Percentiles rank a stretch among this genome's conserved stretches.
Conservation (phyloP, 2,888 invertebrate genomes). For the Stenoptilia bipunctidactyla region DNA sequence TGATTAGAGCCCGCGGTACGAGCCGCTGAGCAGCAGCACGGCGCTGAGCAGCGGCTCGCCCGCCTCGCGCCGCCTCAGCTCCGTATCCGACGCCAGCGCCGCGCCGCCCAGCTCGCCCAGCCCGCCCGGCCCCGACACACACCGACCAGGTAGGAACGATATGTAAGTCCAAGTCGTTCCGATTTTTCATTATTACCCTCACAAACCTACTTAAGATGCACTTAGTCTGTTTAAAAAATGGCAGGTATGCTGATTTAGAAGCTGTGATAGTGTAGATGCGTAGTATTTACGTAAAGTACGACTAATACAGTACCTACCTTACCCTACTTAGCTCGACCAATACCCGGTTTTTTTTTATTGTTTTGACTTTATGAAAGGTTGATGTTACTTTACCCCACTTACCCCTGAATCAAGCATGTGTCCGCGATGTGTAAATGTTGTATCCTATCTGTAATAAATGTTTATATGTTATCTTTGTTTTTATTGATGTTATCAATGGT, state of each 20-base stretch:
- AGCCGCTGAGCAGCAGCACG: conserved; percentile 61
- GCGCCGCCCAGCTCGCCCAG: conserved; percentile 52
- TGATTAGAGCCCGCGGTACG: conserved; percentile 61
- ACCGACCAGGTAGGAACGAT: conserved; percentile 70
- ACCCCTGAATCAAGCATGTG: conserved; percentile 20
- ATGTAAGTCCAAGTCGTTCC: conserved; percentile 68
- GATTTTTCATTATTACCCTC: conserved; percentile 35
- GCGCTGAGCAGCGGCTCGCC: conserved; percentile 58
- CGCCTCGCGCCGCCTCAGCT: conserved; percentile 47
- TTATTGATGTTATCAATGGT: conserved; percentile 11
- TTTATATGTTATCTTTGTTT: conserved; percentile 7
- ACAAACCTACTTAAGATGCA: too few species aligned
- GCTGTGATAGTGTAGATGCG: too few species aligned
- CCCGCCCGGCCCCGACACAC: conserved; percentile 52
- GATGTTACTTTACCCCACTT: too few species aligned
- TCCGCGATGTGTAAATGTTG: conserved; percentile 10
- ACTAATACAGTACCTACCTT: too few species aligned
- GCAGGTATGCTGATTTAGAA: too few species aligned
- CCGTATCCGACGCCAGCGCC: conserved; percentile 47
- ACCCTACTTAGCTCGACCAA: too few species aligned
- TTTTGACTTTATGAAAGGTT: conserved; percentile 8
- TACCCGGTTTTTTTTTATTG: too few species aligned
- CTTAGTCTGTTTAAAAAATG: too few species aligned
- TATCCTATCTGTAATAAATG: conserved; percentile 1
- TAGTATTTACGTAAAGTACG: too few species aligned